phyloP scores from a whole-genome alignment of 2,888 invertebrate genomes.

The Stegophylla sp. region DNA sequence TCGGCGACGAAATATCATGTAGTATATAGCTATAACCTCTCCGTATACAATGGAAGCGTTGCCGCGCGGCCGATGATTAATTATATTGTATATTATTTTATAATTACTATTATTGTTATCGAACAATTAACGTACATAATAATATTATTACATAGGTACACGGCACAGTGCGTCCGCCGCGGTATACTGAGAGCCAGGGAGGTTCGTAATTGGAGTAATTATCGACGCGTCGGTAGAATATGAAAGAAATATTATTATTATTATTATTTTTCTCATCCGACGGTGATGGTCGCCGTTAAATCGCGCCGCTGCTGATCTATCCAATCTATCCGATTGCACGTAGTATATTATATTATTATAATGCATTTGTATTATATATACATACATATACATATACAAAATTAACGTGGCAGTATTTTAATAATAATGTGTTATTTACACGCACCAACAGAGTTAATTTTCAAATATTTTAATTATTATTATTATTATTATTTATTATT shows the following conservation, averaged over 20 bases:
- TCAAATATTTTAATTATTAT: too few species aligned
- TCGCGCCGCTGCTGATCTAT: background rate
- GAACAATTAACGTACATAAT: slow-evolving; percentile 2
- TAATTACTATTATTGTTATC: background rate
- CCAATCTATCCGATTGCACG: too few species aligned
- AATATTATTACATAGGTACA: background rate
- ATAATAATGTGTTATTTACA: too few species aligned
- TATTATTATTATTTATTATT: too few species aligned
- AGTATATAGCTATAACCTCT: background rate
- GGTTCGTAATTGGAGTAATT: slow-evolving; percentile 22
- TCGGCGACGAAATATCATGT: slow-evolving; percentile 5
- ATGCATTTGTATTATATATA: too few species aligned
- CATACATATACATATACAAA: too few species aligned
- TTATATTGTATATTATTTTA: background rate
- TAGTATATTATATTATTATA: too few species aligned
- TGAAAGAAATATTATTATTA: slow-evolving; percentile 22
- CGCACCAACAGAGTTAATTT: too few species aligned
- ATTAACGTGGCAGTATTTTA: too few species aligned
- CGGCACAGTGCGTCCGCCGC: background rate
- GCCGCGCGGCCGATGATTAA: slow-evolving; percentile 15
- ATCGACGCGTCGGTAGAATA: slow-evolving; percentile 28
- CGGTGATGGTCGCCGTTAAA: background rate
- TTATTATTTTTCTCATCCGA: slow-evolving; percentile 23
- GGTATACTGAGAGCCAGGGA: background rate
- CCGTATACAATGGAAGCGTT: background rate